These are phyloP conservation scores for Caenorhabditis wallacei DNA, from an alignment of 2,888 invertebrate species.

Conservation along the genomic window DNA sequence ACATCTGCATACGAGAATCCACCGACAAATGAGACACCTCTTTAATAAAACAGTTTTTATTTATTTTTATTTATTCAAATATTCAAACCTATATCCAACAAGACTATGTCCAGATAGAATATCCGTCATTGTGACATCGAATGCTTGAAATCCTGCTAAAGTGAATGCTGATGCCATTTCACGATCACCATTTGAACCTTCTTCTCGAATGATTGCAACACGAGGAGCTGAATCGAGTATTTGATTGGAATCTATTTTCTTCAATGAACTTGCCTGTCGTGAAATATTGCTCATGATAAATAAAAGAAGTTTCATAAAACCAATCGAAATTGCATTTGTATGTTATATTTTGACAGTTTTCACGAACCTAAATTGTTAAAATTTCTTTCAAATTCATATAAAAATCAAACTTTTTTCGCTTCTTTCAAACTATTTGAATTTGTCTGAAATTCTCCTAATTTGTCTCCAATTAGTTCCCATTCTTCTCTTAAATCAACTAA, in stretches of 20 bases:
- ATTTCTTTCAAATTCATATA: neutral
- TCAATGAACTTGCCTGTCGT: constrained; percentile 18
- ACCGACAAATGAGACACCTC: constrained; percentile 94
- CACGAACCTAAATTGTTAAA: constrained; percentile 37
- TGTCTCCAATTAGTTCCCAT: constrained; percentile 97
- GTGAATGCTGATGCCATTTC: constrained; percentile 95
- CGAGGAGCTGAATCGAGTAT: constrained; percentile 62
- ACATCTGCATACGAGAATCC: constrained; percentile 99
- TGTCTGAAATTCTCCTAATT: constrained; percentile 91
- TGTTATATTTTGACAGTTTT: constrained; percentile 28
- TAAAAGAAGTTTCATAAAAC: constrained; percentile 47
- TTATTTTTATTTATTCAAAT: neutral
- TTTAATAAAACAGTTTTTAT: constrained; percentile 87
- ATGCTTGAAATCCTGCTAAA: constrained; percentile 89
- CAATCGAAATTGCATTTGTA: constrained; percentile 62
- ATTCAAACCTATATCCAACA: constrained; percentile 38
- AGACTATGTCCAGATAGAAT: constrained; percentile 66
- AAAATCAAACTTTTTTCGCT: constrained; percentile 86
- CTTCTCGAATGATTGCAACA: constrained; percentile 95
- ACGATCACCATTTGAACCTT: constrained; percentile 96
- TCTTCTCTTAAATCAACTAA: constrained; percentile 89
- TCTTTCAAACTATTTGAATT: constrained; percentile 89
- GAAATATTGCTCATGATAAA: constrained; percentile 52
- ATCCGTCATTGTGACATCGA: constrained; percentile 87
- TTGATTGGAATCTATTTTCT: no score